These are phyloP conservation scores for Cottoperca gobio DNA, from an alignment of 2,797 vertebrate genomes.

Conservation along the genomic window DNA sequence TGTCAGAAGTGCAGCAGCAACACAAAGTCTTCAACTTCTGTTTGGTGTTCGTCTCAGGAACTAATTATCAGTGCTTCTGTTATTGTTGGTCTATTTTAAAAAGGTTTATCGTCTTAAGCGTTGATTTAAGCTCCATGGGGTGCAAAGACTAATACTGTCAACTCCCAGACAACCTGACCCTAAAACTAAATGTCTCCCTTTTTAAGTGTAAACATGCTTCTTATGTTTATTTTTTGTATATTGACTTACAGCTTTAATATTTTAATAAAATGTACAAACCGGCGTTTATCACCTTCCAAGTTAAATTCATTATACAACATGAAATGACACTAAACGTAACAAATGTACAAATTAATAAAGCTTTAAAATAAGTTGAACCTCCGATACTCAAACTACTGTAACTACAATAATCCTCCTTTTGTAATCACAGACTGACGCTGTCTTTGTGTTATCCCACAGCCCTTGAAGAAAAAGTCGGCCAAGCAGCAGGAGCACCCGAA, in stretches of 20 bases:
- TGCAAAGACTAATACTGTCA: slow-evolving; percentile 32
- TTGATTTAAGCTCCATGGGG: slow-evolving; percentile 11
- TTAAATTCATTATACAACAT: background rate
- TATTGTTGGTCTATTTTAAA: slow-evolving; percentile 16
- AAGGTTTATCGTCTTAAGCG: background rate
- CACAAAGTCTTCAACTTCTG: slow-evolving; percentile 18
- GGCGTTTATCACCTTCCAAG: background rate
- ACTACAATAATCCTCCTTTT: background rate
- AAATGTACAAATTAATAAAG: slow-evolving; percentile 1
- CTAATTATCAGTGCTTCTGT: slow-evolving; percentile 43
- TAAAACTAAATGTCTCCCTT: slow-evolving; percentile 5
- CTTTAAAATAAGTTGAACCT: background rate
- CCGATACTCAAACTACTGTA: background rate
- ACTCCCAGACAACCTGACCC: slow-evolving; percentile 6
- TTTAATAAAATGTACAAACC: slow-evolving; percentile 17
- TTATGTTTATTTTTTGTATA: background rate
- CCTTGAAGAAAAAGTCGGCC: slow-evolving; percentile 80
- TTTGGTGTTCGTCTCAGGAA: slow-evolving; percentile 26
- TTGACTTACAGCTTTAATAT: slow-evolving; percentile 31
- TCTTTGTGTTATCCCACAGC: slow-evolving; percentile 62
- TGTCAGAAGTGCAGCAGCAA: slow-evolving; percentile 44
- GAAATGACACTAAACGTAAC: slow-evolving; percentile 1
- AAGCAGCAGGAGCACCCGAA: slow-evolving; percentile 78
- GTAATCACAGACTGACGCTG: slow-evolving; percentile 17
- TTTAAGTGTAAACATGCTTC: background rate